Conservation (phyloP, 2,113 vertebrate species). For the Syrrhaptes paradoxus region DNA sequence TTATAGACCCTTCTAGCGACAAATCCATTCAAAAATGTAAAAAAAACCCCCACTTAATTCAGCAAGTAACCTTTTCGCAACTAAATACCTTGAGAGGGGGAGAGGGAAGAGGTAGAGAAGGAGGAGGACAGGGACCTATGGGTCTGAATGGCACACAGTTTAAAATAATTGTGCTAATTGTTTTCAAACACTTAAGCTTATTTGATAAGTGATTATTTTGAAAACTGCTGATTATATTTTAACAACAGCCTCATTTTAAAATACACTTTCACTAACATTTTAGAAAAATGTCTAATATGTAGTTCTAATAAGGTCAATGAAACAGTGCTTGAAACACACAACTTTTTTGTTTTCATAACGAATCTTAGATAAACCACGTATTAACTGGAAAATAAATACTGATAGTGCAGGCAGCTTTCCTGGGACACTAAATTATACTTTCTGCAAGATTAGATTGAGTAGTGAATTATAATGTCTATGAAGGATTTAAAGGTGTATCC, state of each 20-base stretch:
- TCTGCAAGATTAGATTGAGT: neutral
- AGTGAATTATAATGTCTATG: neutral
- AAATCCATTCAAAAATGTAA: neutral
- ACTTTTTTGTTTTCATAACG: neutral
- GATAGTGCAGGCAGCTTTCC: neutral
- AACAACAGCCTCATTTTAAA: neutral
- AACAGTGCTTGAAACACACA: neutral
- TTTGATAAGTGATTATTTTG: neutral
- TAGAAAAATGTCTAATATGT: neutral
- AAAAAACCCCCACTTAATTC: neutral
- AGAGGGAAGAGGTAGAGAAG: neutral
- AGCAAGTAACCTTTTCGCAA: neutral
- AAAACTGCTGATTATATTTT: neutral
- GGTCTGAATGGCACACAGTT: slow-evolving; percentile 12
- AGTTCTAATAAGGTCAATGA: neutral
- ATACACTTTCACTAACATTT: neutral
- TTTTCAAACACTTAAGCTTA: neutral
- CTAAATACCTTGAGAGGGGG: neutral
- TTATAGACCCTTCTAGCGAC: neutral
- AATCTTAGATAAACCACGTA: neutral
- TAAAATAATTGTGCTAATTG: slow-evolving; percentile 16
- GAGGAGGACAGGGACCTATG: neutral
- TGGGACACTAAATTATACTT: neutral
- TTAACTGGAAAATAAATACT: neutral
- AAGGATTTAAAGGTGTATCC: neutral